Percentiles rank a stretch among this genome's conserved stretches.
Evolutionary conservation across 35 echinoderm and acorn worm genomes (phyloP).

Genomic region (Strongylocentrotus purpuratus): DNA sequence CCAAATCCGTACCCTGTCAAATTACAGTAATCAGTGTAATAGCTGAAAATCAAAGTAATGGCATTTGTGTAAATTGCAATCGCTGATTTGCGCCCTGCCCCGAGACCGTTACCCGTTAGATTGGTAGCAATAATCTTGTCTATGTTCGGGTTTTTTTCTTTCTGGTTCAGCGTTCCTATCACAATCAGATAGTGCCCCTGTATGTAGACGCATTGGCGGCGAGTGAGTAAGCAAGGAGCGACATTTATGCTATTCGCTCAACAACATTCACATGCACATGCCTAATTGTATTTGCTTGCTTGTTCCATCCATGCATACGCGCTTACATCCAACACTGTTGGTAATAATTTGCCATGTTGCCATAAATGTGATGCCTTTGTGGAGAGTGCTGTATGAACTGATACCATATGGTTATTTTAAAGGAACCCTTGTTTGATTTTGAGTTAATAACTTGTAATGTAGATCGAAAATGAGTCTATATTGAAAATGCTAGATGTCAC

Average conservation of each 20-base stretch:
- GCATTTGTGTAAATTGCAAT: not conserved
- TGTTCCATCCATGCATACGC: not conserved
- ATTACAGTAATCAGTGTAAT: conserved; percentile 4
- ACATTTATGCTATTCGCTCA: not conserved
- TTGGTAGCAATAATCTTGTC: not conserved
- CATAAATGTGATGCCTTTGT: too few relatives aligned
- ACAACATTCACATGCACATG: not conserved
- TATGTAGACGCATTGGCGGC: not conserved
- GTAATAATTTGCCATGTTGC: not conserved
- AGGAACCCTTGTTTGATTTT: too few relatives aligned
- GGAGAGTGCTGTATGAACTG: too few relatives aligned
- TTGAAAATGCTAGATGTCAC: too few relatives aligned
- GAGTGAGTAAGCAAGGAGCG: not conserved
- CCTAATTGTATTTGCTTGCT: not conserved
- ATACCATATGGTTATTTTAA: too few relatives aligned
- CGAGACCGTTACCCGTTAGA: not conserved
- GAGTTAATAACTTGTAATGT: too few relatives aligned
- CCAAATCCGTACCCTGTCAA: not conserved
- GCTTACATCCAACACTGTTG: not conserved
- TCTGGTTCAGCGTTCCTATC: not conserved
- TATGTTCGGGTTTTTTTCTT: not conserved
- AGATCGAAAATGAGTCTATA: too few relatives aligned
- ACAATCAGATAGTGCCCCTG: not conserved
- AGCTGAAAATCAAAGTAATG: conserved; percentile 11
- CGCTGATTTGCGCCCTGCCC: not conserved